Percentiles rank a stretch among this genome's conserved stretches.
phyloP scores from a whole-genome alignment of 2,888 invertebrate genomes.

The Noctua janthina region DNA sequence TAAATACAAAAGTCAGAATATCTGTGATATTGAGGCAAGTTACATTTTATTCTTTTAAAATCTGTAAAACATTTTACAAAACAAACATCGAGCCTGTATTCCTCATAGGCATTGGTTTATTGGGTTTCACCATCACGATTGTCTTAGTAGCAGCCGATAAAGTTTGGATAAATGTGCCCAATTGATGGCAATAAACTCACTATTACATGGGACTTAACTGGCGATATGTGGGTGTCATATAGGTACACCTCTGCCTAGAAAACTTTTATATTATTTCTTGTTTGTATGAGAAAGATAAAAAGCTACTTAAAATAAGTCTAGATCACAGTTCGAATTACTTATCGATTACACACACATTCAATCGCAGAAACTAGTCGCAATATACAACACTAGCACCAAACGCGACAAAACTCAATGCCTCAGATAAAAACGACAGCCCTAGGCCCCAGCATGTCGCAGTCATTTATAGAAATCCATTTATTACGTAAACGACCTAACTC shows the following conservation, averaged over 20 bases:
- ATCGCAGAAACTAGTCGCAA: background rate
- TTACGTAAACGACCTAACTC: slow-evolving; percentile 69
- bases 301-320: background rate
- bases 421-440: slow-evolving; percentile 62
- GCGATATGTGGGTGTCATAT: background rate
- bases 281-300: background rate
- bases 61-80: background rate
- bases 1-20: background rate
- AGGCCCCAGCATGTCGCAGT: slow-evolving; percentile 62
- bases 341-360: background rate
- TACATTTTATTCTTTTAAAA: background rate
- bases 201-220: background rate
- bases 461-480: slow-evolving; percentile 70
- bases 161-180: background rate
- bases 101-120: background rate
- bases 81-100: background rate
- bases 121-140: background rate
- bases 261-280: background rate
- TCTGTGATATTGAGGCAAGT: background rate
- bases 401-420: slow-evolving; percentile 29
- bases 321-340: background rate
- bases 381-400: slow-evolving; percentile 1
- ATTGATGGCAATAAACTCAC: background rate
- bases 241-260: too few relatives aligned
- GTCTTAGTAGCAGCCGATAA: background rate